These are phyloP conservation scores for Bothrops jararaca DNA, from an alignment of 2,113 vertebrate genomes.

Conservation along the genomic window DNA sequence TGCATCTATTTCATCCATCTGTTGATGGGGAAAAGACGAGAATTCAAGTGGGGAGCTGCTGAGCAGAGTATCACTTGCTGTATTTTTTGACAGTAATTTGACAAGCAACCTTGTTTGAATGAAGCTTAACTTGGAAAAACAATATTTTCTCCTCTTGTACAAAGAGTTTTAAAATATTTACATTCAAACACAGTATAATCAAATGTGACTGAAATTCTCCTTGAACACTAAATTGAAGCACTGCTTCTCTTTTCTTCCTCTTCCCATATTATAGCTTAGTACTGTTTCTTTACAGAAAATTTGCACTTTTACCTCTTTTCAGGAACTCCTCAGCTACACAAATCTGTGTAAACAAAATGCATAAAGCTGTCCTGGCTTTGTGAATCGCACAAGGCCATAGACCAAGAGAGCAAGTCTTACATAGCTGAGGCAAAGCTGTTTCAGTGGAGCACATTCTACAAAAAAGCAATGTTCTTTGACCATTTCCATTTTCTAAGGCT, in stretches of 20 bases:
- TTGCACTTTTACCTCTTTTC: not conserved
- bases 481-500: too few relatives aligned
- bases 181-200: not conserved
- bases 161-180: not conserved
- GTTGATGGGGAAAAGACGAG: not conserved
- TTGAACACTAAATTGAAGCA: not conserved
- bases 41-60: not conserved
- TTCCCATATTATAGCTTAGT: not conserved
- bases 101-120: not conserved
- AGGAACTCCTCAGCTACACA: not conserved
- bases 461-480: too few relatives aligned
- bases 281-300: not conserved
- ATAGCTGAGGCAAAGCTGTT: not conserved
- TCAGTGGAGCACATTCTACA: not conserved
- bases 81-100: not conserved
- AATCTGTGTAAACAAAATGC: not conserved
- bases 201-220: not conserved
- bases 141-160: not conserved
- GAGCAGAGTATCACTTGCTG: not conserved
- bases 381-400: not conserved
- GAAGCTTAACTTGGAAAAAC: not conserved
- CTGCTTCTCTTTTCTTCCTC: not conserved
- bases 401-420: not conserved
- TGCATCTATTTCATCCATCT: not conserved
- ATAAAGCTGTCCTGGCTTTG: not conserved